Evolutionary conservation across 2,797 vertebrate genomes (phyloP), one percentile per base, ranked within the genome.

Genomic region (Tenualosa ilisha): DNA sequence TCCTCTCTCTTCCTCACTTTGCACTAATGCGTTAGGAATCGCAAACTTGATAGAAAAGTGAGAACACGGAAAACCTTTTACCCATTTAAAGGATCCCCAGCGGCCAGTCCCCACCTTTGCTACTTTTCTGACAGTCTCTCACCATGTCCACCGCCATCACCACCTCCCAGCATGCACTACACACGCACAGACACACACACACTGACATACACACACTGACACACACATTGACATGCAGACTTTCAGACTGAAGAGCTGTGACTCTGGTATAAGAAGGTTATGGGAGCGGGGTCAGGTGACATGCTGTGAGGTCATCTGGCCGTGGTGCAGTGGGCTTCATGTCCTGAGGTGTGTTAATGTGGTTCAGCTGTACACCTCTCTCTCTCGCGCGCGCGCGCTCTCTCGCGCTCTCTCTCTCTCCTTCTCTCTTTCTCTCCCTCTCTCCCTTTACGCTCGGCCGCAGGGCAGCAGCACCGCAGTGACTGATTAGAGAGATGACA

Each of bases 41-140:
- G 82, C 86, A 83, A 84, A 92, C 89, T 85, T 89, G 86, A 84
- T 85, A 89, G 90, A 92, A 88, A 88, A 93, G 95, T 91, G 93
- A 90, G 94, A 96, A 96, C 95, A 96, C 86, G 87, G 90, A 93
- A 96, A 96, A 56, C 92, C 95, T 96, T 95, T 96, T 95, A 96
- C 89, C 92, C 90, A 88, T 90, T 92, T 90, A 91, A 91, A 92
- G 91, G 87, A 86, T 88, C 85, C 87, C 40, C 83, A 22, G 49
- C 49, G 59, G 43, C 37, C 59, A 72, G 85, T 82, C 65, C 87
- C 54, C 61, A 22, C 81, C 83, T 59, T 24, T 54, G 11, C 54
- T 61, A 83, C 82, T 87, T 83, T 90, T 90, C 82, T 87, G 20
- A 75, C 68, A 37, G 65, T 72, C 65, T 75, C 68, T 75, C 37